These are phyloP conservation scores for Busseola fusca DNA, from an alignment of 2,888 invertebrate genomes.

Conservation along the genomic window DNA sequence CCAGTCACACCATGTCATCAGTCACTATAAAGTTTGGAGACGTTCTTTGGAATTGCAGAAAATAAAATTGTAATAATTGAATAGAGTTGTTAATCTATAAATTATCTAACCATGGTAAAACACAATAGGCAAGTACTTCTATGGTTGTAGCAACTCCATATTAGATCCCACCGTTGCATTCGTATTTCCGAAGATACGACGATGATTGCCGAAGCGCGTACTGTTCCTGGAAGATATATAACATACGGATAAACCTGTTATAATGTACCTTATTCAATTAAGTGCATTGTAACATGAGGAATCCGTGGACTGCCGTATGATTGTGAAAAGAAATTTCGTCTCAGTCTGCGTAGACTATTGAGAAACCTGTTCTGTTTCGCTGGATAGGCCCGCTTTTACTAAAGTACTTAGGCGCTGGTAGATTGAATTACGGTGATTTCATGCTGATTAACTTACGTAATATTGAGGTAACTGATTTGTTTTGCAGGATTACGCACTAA, in stretches of 20 bases:
- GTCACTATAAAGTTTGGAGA: neutral
- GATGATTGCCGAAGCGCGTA: neutral
- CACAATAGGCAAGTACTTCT: neutral
- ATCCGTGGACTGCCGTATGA: neutral
- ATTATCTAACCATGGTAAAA: neutral
- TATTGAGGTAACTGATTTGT: constrained; percentile 39
- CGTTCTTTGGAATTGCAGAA: neutral
- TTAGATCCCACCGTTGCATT: neutral
- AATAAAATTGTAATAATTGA: too few species aligned
- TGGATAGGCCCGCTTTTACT: constrained; percentile 43
- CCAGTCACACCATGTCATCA: neutral
- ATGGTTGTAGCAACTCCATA: neutral
- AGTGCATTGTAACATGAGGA: constrained; percentile 31
- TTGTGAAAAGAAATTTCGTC: constrained; percentile 44
- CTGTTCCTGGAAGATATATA: neutral
- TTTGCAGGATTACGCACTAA: constrained; percentile 35
- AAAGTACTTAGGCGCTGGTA: constrained; percentile 12
- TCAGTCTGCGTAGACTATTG: constrained; percentile 24
- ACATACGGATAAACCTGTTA: neutral
- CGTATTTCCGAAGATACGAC: neutral
- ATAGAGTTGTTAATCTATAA: neutral
- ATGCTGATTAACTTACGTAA: constrained; percentile 51
- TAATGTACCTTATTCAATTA: constrained; percentile 15
- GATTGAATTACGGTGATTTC: constrained; percentile 35
- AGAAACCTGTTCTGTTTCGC: constrained; percentile 52